These are phyloP conservation scores for Tapera naevia DNA, from an alignment of 2,797 vertebrate genomes.

Conservation along the genomic window DNA sequence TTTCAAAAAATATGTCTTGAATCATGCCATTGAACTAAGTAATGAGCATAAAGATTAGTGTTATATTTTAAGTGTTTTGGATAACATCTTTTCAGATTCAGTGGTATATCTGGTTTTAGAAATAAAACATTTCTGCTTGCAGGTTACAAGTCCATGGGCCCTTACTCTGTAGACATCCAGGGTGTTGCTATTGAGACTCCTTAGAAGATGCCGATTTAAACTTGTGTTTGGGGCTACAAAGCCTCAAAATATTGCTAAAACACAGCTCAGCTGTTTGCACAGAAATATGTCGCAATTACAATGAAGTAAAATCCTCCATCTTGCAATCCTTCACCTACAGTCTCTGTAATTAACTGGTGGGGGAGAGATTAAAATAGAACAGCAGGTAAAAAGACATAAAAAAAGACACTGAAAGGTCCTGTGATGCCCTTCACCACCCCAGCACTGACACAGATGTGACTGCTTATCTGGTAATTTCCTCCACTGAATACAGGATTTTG, in stretches of 20 bases:
- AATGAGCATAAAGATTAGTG: background rate
- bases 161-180: background rate
- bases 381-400: background rate
- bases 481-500: background rate
- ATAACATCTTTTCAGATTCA: background rate
- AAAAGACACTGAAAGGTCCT: background rate
- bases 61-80: background rate
- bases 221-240: background rate
- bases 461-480: background rate
- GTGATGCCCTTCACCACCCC: background rate
- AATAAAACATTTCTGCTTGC: background rate
- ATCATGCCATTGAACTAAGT: background rate
- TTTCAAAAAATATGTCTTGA: background rate
- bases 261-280: background rate
- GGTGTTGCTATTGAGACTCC: background rate
- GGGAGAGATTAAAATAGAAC: conserved; percentile 16
- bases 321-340: background rate
- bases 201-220: background rate
- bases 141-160: background rate
- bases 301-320: background rate
- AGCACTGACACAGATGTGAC: background rate
- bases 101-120: background rate
- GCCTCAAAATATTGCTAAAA: background rate
- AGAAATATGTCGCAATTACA: background rate
- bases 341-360: background rate